Evolutionary conservation across 2,113 vertebrate species (phyloP), one percentile per base, ranked within the genome.

Genomic region (Microcebus jonahi): DNA sequence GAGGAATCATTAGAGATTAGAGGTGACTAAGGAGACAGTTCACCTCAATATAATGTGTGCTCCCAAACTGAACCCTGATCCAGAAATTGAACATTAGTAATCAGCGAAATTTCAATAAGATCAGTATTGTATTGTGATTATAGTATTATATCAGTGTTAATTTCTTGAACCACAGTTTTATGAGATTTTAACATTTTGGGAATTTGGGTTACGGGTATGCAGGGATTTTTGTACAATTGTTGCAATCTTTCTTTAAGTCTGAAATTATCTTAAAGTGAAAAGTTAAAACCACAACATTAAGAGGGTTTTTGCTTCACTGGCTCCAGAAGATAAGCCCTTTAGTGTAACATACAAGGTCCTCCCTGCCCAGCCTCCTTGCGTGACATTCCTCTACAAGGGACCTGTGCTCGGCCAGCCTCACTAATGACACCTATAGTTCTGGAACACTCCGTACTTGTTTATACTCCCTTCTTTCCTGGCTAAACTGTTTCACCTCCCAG

Each of bases 201-300:
- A 76, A 73, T 89, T 75, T 71, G 25, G 50, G 71, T 45, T 48
- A 91, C 76, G 17, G 7, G 25, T 50, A 65, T 34, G 61, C 0
- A 83, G 61, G 45, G 67, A 90, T 55, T 90, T 95, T n/a, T 55
- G 50, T 50, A 50, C 82, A 81, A 77, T 75, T 91, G 89, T 93
- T 73, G 15, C 34, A 88, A 61, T 36, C 75, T 87, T 76, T 86
- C 25, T 68, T 53, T 79, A 76, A 31, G 25, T 87, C 29, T 84
- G 31, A 79, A 94, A 25, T 77, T 50, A 90, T 61, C 90, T 91
- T 75, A 71, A 77, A 81, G 63, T 71, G 27, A 61, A 59, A 93
- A 42, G 34, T 59, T 59, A 71, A 82, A 77, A 90, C 23, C 80
- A 36, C 10, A 50, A 61, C 36, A 68, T 45, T 48, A 57, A 3